phyloP scores from a whole-genome alignment of 2,888 invertebrate genomes.

The Pediacus dermestoides region DNA sequence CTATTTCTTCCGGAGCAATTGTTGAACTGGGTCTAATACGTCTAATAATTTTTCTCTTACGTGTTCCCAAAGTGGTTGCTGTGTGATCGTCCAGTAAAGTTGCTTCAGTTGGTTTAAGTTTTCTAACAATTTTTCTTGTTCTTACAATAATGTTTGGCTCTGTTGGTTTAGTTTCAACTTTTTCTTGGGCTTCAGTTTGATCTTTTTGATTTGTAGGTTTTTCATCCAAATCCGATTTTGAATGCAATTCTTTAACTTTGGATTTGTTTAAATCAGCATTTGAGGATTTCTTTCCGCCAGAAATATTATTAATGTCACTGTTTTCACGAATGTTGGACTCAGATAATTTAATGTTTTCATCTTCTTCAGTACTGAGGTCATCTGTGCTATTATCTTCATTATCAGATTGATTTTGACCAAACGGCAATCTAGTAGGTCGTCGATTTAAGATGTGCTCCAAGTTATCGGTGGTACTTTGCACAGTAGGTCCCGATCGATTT shows the following conservation, averaged over 20 bases:
- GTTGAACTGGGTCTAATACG: constrained; percentile 32
- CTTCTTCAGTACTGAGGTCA: constrained; percentile 37
- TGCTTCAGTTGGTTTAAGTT: constrained; percentile 33
- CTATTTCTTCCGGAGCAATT: too few species aligned
- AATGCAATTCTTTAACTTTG: constrained; percentile 18
- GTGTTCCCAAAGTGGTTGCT: constrained; percentile 17
- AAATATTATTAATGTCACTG: constrained; percentile 35
- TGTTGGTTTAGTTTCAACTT: constrained; percentile 14
- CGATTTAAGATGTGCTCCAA: constrained; percentile 12
- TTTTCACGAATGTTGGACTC: constrained; percentile 49
- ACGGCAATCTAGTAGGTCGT: constrained; percentile 14
- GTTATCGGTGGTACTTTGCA: too few species aligned
- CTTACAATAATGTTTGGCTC: constrained; percentile 36
- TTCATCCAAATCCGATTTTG: constrained; percentile 11
- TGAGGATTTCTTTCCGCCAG: neutral
- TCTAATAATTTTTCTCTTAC: constrained; percentile 40
- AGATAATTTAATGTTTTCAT: constrained; percentile 48
- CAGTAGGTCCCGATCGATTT: too few species aligned
- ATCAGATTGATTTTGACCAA: constrained; percentile 13
- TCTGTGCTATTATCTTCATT: constrained; percentile 22
- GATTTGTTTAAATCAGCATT: constrained; percentile 13
- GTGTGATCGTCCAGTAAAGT: constrained; percentile 16
- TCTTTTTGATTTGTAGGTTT: neutral
- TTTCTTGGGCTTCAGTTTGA: constrained; percentile 1
- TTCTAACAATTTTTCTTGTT: constrained; percentile 44